Evolutionary conservation across 2,888 invertebrate genomes (phyloP).

Genomic region (Ophraella communa): DNA sequence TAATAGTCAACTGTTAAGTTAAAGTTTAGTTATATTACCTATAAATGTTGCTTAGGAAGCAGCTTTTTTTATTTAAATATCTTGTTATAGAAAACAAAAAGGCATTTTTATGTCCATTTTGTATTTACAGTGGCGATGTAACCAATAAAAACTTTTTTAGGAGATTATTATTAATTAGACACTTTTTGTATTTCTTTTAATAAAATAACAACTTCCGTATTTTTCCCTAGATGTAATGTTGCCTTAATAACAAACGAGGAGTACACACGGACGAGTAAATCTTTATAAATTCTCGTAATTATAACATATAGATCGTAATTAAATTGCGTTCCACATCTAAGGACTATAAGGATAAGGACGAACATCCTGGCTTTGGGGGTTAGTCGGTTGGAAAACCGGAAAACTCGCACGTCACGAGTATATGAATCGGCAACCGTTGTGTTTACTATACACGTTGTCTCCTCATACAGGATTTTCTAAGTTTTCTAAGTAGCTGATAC

Average conservation of each 20-base stretch:
- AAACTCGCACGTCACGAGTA: slow-evolving; percentile 31
- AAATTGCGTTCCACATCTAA: slow-evolving; percentile 56
- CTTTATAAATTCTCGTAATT: slow-evolving; percentile 60
- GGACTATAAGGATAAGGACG: slow-evolving; percentile 38
- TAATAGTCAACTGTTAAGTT: too few relatives aligned
- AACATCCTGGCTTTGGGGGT: slow-evolving; percentile 47
- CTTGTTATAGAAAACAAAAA: too few relatives aligned
- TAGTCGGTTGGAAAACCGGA: slow-evolving; percentile 51
- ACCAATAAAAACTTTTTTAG: too few relatives aligned
- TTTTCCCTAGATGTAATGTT: not conserved
- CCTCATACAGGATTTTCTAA: too few relatives aligned
- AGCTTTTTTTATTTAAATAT: too few relatives aligned
- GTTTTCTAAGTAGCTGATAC: too few relatives aligned
- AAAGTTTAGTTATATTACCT: too few relatives aligned
- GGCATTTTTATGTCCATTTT: not conserved
- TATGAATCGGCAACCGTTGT: slow-evolving; percentile 29
- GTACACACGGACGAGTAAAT: slow-evolving; percentile 55
- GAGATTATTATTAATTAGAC: too few relatives aligned
- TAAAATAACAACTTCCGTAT: slow-evolving; percentile 10
- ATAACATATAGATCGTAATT: slow-evolving; percentile 60
- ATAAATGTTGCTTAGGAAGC: too few relatives aligned
- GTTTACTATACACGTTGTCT: slow-evolving; percentile 3
- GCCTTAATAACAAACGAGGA: slow-evolving; percentile 48
- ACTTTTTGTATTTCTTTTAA: not conserved
- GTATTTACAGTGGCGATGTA: too few relatives aligned